Percentiles rank a stretch among this genome's conserved stretches.
Conservation (phyloP, 2,888 invertebrate species). For the Himalopsyche japonica region DNA sequence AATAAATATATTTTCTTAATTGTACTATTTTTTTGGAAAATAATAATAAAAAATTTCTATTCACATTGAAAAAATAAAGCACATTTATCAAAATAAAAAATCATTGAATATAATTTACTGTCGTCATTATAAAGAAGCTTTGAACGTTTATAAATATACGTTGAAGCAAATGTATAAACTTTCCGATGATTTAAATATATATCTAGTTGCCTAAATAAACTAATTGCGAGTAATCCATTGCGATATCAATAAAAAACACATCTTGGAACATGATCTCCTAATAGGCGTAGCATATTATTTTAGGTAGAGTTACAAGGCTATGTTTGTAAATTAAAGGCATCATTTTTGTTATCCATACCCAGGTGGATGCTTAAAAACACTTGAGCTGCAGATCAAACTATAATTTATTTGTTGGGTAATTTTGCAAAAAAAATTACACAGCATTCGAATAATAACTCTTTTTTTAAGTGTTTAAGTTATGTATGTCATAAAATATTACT, state of each 20-base stretch:
- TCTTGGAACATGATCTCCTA: not conserved
- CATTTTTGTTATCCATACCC: not conserved
- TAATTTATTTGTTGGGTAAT: not conserved
- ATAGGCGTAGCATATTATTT: not conserved
- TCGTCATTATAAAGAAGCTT: not conserved
- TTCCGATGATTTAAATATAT: not conserved
- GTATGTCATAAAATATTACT: too few species aligned
- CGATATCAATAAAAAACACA: not conserved
- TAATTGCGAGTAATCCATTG: not conserved
- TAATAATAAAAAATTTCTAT: not conserved
- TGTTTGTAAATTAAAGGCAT: not conserved
- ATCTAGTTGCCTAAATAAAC: not conserved
- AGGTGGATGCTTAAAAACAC: not conserved
- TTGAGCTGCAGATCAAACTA: not conserved
- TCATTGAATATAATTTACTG: not conserved
- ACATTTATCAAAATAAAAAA: not conserved
- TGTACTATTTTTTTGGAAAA: too few species aligned
- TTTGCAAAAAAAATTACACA: not conserved
- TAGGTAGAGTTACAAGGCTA: not conserved
- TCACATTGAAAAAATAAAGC: not conserved
- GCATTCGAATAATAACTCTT: not conserved
- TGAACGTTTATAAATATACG: not conserved
- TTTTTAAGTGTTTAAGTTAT: too few species aligned
- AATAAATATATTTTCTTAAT: too few species aligned
- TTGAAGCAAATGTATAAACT: not conserved